Percentiles rank a stretch among this genome's conserved stretches.
phyloP scores from a whole-genome alignment of 2,797 vertebrate genomes.

The Pseudomugil tenellus region DNA sequence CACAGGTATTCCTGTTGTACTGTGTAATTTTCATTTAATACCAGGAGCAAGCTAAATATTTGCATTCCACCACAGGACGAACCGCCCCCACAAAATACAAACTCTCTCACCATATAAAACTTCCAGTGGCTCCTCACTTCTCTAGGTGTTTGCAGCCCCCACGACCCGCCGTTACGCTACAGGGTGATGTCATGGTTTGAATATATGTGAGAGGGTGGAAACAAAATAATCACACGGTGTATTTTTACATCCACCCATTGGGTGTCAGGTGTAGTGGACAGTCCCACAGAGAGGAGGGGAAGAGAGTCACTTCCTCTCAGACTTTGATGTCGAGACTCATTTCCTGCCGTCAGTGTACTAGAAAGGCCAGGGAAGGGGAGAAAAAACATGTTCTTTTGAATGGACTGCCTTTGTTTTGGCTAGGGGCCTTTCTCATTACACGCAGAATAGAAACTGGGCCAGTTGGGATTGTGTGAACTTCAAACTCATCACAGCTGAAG shows the following conservation, averaged over 20 bases:
- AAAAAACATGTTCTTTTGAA: constrained; percentile 55
- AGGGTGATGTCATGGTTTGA: constrained; percentile 40
- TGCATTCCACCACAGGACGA: constrained; percentile 70
- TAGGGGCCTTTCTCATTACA: constrained; percentile 63
- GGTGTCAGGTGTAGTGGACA: constrained; percentile 67
- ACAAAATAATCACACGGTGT: constrained; percentile 11
- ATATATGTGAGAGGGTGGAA: constrained; percentile 28
- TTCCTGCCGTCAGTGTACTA: constrained; percentile 70
- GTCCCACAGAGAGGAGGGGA: constrained; percentile 43
- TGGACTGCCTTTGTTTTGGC: constrained; percentile 70
- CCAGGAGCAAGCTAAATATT: constrained; percentile 74
- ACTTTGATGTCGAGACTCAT: constrained; percentile 75
- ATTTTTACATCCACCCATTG: constrained; percentile 12
- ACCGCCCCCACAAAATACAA: constrained; percentile 43
- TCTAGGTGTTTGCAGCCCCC: constrained; percentile 33
- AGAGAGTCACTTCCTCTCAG: constrained; percentile 68
- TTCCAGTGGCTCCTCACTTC: constrained; percentile 18
- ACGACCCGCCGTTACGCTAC: constrained; percentile 43
- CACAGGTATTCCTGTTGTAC: constrained; percentile 71
- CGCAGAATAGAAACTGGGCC: constrained; percentile 49
- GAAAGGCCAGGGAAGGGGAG: constrained; percentile 48
- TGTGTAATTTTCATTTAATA: constrained; percentile 78
- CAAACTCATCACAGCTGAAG: constrained; percentile 52
- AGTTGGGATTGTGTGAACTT: constrained; percentile 59
- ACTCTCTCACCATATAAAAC: constrained; percentile 51